Evolutionary conservation across 2,888 invertebrate species (phyloP), one percentile per base, ranked within the genome.

Genomic region (Ferdinandea cuprea): DNA sequence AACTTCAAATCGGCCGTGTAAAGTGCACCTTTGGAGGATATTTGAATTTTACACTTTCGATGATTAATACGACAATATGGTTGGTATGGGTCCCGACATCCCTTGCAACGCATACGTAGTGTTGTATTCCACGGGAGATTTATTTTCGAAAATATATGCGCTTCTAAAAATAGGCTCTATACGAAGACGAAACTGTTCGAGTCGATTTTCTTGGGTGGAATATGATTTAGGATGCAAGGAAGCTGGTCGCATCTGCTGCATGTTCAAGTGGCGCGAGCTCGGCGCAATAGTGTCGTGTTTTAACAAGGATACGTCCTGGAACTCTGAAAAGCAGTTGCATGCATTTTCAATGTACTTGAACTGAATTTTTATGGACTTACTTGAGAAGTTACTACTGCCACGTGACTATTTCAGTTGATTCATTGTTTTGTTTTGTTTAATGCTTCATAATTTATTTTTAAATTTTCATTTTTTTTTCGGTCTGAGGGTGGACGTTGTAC

Each of bases 1-100:
- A 89, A 89, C 86, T 86, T 86, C 86, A 89, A 89, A 88, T 89
- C 89, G 88, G 88, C 88, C 89, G 87, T 88, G 89, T 89, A 88
- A 88, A 89, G 87, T 87, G 88, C 86, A 87, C 86, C 86, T 86
- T 85, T 80, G 85, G 86, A 77, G 71, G 59, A 81, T 81, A 58
- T 63, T 42, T 59, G 46, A 73, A 58, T 83, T 83, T 83, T 78
- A 83, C 83, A 83, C 83, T 83, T 83, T 78, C 83, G 83, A 83
- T 83, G 83, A 83, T 83, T 83, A 83, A 83, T 83, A 83, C 72
- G 83, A 83, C 83, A 72, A 58, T 59, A 72, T 61, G 81, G 77
- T 71, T 72, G 46, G 59, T n/a, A n/a, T 59, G 42, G 69, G 81
- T 71, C 77, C 32, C 46, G 50, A 35, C 63, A 66, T 65, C 65